A percentile compares a stretch with the other conserved stretches of the same genome.
Evolutionary conservation across 2,113 vertebrate species (phyloP).

Genomic region (Notarius lentiginosus): DNA sequence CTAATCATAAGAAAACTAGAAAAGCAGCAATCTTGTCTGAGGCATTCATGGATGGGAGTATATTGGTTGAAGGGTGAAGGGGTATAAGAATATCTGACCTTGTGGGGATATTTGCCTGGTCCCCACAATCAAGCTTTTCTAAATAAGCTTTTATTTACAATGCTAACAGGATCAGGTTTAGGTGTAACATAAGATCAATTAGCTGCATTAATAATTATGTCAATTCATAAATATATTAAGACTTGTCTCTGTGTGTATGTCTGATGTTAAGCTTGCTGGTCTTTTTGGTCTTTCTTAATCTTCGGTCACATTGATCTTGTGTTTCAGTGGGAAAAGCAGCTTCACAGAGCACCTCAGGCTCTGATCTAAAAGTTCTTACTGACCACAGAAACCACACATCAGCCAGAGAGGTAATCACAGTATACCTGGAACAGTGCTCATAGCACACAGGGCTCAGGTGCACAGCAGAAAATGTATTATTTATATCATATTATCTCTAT

Average conservation of each 20-base stretch:
- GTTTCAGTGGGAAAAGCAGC: not conserved
- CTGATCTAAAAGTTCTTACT: slow-evolving; percentile 27
- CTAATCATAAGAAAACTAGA: not conserved
- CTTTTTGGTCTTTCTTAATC: not conserved
- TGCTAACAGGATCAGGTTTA: not conserved
- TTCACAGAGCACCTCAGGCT: slow-evolving; percentile 17
- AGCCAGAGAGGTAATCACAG: slow-evolving; percentile 31
- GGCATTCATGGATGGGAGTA: not conserved
- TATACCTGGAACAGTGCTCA: not conserved
- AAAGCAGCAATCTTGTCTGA: not conserved
- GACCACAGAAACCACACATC: slow-evolving; percentile 15
- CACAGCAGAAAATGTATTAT: not conserved
- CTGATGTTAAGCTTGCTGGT: not conserved
- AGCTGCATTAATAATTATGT: not conserved
- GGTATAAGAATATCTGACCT: not conserved
- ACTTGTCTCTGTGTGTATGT: slow-evolving; percentile 11
- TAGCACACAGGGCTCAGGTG: not conserved
- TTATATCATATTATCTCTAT: not conserved
- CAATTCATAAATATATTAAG: not conserved
- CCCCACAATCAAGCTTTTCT: not conserved
- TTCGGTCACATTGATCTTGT: slow-evolving; percentile 5
- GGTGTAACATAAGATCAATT: not conserved
- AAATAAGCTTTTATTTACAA: not conserved
- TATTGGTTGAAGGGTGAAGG: not conserved
- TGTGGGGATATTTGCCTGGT: not conserved